These are phyloP conservation scores for Sthenelais limicola DNA, from an alignment of 2,888 invertebrate genomes.

Conservation along the genomic window DNA sequence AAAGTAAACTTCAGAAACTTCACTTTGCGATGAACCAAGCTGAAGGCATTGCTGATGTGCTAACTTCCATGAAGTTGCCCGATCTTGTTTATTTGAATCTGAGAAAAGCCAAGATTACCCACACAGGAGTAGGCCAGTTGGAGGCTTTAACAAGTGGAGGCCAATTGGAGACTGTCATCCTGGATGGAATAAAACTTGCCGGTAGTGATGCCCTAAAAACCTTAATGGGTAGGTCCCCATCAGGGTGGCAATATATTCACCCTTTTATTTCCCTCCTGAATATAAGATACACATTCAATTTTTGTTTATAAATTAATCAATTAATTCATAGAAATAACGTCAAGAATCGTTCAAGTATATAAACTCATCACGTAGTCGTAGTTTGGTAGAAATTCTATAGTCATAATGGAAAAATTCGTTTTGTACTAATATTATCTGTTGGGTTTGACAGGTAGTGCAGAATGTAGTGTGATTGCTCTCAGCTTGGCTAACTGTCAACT, in stretches of 20 bases:
- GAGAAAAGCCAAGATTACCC: conserved; percentile 54
- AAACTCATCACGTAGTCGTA: no score
- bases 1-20: conserved; percentile 46
- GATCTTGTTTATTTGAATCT: conserved; percentile 58
- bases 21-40: conserved; percentile 56
- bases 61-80: conserved; percentile 48
- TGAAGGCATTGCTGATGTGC: conserved; percentile 49
- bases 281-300: no score
- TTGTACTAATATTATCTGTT: background rate
- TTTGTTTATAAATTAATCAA: no score
- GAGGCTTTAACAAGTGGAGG: conserved; percentile 43
- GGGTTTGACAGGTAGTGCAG: conserved; percentile 9
- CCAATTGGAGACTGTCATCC: conserved; percentile 52
- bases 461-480: conserved; percentile 54
- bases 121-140: conserved; percentile 45
- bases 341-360: no score
- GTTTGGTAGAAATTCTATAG: no score
- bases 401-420: conserved; percentile 1
- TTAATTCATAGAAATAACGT: no score
- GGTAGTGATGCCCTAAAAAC: conserved; percentile 54
- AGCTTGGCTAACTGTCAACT: conserved; percentile 62
- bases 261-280: no score
- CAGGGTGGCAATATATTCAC: no score
- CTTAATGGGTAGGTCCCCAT: conserved; percentile 39
- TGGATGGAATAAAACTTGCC: conserved; percentile 62